Evolutionary conservation across 1,140 invertebrate genomes (phyloP).

Genomic region (Microplitis demolitor): DNA sequence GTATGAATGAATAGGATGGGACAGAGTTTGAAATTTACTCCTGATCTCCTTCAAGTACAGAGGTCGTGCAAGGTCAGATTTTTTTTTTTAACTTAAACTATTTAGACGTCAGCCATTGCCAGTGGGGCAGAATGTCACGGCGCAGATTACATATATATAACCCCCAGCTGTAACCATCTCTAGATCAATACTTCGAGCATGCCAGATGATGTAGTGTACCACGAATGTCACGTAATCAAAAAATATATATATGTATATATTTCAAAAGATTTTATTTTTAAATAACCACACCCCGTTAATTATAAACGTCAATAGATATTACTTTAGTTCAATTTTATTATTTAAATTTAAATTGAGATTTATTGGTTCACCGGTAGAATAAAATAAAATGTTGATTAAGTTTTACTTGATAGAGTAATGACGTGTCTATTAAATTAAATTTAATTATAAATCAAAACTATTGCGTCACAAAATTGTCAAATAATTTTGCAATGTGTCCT

Average conservation of each 20-base stretch:
- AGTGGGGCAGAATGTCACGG: neutral
- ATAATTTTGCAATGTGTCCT: neutral
- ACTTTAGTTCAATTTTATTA: no score
- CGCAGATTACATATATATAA: neutral
- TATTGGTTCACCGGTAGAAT: no score
- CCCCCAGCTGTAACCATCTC: neutral
- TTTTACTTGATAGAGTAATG: no score
- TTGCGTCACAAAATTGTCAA: neutral
- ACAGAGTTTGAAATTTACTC: neutral
- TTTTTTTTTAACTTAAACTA: neutral
- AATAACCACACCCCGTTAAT: no score
- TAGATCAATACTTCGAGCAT: constrained; percentile 16
- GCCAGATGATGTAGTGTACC: neutral
- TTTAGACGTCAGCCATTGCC: constrained; percentile 8
- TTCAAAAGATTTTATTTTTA: no score
- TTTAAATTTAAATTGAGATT: no score
- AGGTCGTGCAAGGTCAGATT: constrained; percentile 39
- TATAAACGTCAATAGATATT: no score
- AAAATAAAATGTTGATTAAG: no score
- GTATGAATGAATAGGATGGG: neutral
- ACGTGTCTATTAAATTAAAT: no score
- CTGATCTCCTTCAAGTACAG: neutral
- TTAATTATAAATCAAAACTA: neutral
- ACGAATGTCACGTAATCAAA: neutral
- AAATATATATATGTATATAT: no score